These are phyloP conservation scores for Lasioglossum albipes DNA, from an alignment of 1,140 invertebrate genomes.

Conservation along the genomic window DNA sequence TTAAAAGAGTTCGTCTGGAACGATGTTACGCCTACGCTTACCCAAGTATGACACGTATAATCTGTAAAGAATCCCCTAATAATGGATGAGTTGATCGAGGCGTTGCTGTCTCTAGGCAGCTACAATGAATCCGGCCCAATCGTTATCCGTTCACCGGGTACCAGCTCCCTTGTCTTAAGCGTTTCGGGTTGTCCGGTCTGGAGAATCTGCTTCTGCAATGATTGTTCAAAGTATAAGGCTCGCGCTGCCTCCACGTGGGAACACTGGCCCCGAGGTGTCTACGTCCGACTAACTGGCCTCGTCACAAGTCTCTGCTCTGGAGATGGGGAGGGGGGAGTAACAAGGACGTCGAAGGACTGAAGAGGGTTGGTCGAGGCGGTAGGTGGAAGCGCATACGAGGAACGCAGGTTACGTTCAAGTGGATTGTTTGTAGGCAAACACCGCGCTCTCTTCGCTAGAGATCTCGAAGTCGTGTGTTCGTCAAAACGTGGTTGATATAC, in stretches of 20 bases:
- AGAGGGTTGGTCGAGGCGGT: conserved; percentile 17
- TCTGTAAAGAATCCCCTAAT: conserved; percentile 52
- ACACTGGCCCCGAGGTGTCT: conserved; percentile 35
- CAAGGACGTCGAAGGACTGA: background rate
- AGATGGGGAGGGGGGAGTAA: background rate
- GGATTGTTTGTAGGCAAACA: conserved; percentile 73
- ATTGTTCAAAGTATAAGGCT: conserved; percentile 39
- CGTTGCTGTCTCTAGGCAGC: background rate
- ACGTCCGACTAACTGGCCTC: conserved; percentile 23
- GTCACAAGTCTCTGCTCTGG: no score
- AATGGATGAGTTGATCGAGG: conserved; percentile 28
- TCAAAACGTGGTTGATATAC: conserved; percentile 48
- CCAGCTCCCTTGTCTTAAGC: background rate
- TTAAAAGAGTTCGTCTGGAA: conserved; percentile 53
- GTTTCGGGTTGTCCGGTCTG: conserved; percentile 22
- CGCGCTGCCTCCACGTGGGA: conserved; percentile 38
- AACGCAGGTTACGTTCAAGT: conserved; percentile 60
- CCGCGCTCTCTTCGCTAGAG: conserved; percentile 18
- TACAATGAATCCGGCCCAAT: conserved; percentile 5
- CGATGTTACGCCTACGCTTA: conserved; percentile 57
- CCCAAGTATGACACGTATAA: conserved; percentile 56
- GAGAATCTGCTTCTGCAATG: conserved; percentile 38
- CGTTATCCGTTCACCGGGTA: conserved; percentile 38
- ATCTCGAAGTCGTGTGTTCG: conserved; percentile 38
- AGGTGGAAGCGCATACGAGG: conserved; percentile 53